These are phyloP conservation scores for Forbesichthys agassizii DNA, from an alignment of 2,113 vertebrate genomes.

Conservation along the genomic window DNA sequence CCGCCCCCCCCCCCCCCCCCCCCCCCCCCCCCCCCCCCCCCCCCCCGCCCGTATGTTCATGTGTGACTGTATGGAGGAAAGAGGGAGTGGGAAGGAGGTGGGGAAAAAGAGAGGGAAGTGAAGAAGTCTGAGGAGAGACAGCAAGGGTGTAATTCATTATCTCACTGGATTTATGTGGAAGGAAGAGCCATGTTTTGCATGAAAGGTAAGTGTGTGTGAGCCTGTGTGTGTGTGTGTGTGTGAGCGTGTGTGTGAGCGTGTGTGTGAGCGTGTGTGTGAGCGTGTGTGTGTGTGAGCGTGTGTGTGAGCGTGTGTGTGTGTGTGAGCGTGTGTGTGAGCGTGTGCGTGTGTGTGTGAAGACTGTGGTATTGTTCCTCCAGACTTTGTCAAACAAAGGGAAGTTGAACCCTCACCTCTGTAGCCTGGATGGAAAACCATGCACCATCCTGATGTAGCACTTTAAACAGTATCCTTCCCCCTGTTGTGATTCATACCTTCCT, in stretches of 20 bases:
- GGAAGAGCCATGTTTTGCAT: slow-evolving; percentile 69
- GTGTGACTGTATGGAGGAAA: slow-evolving; percentile 30
- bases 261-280: background rate
- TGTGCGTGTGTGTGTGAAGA: background rate
- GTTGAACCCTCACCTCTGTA: slow-evolving; percentile 44
- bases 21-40: too few species aligned
- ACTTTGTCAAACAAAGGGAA: slow-evolving; percentile 68
- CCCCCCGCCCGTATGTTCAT: slow-evolving; percentile 18
- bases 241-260: slow-evolving; percentile 8
- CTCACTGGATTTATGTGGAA: slow-evolving; percentile 29
- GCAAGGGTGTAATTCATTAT: background rate
- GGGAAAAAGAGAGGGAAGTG: background rate
- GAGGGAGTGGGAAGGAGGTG: slow-evolving; percentile 5
- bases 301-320: slow-evolving; percentile 27
- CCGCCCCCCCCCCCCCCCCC: too few species aligned
- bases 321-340: slow-evolving; percentile 9
- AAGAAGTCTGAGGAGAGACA: background rate
- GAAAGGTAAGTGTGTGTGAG: slow-evolving; percentile 62
- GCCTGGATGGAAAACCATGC: slow-evolving; percentile 33
- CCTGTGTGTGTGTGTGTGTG: slow-evolving; percentile 4
- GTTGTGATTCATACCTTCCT: slow-evolving; percentile 16
- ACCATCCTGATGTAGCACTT: slow-evolving; percentile 12
- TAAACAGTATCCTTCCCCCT: slow-evolving; percentile 36
- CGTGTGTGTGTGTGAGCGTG: slow-evolving; percentile 20
- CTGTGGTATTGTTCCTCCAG: slow-evolving; percentile 10